Conservation (phyloP, 2,113 vertebrate species). For the Micronycteris hirsuta region DNA sequence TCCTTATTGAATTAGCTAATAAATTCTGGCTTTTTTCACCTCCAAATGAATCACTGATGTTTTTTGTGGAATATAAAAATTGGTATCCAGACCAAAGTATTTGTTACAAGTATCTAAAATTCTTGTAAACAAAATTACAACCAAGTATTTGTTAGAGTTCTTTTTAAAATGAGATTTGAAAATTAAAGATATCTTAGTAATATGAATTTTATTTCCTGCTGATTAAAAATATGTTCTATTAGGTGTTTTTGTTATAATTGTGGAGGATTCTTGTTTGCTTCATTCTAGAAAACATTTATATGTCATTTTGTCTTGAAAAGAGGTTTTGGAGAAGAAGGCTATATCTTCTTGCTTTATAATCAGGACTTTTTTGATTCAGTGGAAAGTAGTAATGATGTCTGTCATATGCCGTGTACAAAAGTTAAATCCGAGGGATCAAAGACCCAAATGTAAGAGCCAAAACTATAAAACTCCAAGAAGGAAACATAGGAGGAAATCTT, state of each 20-base stretch:
- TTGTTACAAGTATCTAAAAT: not conserved
- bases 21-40: not conserved
- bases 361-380: slow-evolving; percentile 9
- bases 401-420: not conserved
- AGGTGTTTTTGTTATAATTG: not conserved
- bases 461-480: not conserved
- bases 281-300: not conserved
- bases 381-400: not conserved
- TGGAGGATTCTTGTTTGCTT: not conserved
- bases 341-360: not conserved
- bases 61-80: not conserved
- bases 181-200: not conserved
- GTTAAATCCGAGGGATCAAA: not conserved
- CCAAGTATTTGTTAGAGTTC: not conserved
- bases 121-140: not conserved
- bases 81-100: not conserved
- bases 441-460: not conserved
- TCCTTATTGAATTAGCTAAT: not conserved
- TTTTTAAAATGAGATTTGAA: slow-evolving; percentile 38
- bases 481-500: not conserved
- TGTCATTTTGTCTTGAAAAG: not conserved
- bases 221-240: not conserved
- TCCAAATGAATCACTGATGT: not conserved
- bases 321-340: not conserved
- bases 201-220: slow-evolving; percentile 12